A percentile compares a stretch with the other conserved stretches of the same genome.
phyloP scores from a whole-genome alignment of 2,113 vertebrate species.

The Psilopogon haemacephalus region DNA sequence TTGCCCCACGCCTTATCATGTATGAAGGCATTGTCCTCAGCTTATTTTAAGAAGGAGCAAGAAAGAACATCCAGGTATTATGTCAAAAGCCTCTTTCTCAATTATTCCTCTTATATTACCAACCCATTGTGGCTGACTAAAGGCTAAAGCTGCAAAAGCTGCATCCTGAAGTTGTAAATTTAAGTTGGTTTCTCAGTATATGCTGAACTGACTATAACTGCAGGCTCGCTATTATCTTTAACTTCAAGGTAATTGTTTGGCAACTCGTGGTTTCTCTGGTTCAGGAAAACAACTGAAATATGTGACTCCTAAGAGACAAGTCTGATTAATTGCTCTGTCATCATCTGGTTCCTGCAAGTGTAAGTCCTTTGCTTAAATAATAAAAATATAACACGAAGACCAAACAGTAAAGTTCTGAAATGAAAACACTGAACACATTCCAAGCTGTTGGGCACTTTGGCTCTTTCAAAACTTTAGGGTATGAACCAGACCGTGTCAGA shows the following conservation, averaged over 20 bases:
- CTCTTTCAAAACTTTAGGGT: background rate
- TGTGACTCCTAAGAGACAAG: background rate
- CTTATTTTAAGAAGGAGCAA: conserved; percentile 43
- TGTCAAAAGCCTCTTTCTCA: conserved; percentile 50
- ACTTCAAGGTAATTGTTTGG: conserved; percentile 28
- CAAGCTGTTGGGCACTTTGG: background rate
- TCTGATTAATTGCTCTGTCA: conserved; percentile 20
- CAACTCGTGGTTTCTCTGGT: background rate
- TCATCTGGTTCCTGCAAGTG: conserved; percentile 9
- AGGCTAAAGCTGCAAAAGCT: conserved; percentile 26
- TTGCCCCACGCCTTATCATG: conserved; percentile 3
- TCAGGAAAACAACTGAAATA: conserved; percentile 24
- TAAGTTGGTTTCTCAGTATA: conserved; percentile 6
- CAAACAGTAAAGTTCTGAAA: conserved; percentile 13
- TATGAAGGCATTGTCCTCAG: conserved; percentile 16
- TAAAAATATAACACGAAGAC: conserved; percentile 17
- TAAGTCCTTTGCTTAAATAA: background rate
- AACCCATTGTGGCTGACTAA: conserved; percentile 29
- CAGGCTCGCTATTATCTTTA: conserved; percentile 6
- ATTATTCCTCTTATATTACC: conserved; percentile 32
- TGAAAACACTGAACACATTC: background rate
- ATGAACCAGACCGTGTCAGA: background rate
- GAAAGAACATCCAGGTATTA: conserved; percentile 50
- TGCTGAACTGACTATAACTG: conserved; percentile 26
- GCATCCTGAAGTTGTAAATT: conserved; percentile 26